Conservation (phyloP, 2,888 invertebrate species). For the Synanthedon vespiformis region DNA sequence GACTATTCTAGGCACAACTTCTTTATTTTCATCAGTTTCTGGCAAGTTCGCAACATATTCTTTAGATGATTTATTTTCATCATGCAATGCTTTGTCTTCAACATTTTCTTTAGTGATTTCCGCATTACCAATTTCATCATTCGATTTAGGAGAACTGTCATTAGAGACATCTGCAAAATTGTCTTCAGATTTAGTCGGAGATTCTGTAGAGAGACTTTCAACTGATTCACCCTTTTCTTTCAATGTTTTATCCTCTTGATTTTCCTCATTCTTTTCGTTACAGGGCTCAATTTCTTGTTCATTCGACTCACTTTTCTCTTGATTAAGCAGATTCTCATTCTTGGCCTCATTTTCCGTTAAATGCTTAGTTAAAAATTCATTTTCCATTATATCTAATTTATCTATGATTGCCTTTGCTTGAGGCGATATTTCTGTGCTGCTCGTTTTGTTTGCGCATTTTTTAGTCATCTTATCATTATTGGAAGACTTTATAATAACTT, state of each 20-base stretch:
- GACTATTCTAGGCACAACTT: neutral
- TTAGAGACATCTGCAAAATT: constrained; percentile 50
- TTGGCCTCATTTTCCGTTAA: constrained; percentile 32
- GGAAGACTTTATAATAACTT: constrained; percentile 46
- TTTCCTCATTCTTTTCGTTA: neutral
- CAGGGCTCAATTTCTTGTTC: neutral
- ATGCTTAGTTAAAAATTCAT: constrained; percentile 41
- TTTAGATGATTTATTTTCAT: neutral
- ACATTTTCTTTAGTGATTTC: neutral
- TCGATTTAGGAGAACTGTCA: constrained; percentile 37
- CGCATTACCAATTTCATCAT: constrained; percentile 1
- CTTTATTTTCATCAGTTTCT: neutral
- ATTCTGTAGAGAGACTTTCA: constrained; percentile 14
- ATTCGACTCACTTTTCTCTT: constrained; percentile 23
- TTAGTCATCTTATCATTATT: constrained; percentile 22
- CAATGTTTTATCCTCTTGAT: neutral
- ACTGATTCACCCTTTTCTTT: neutral
- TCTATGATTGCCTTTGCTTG: constrained; percentile 41
- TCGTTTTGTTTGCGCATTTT: constrained; percentile 14
- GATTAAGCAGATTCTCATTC: constrained; percentile 47
- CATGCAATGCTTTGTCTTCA: neutral
- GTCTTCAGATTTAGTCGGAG: constrained; percentile 47
- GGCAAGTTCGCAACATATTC: neutral
- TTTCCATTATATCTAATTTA: constrained; percentile 53
- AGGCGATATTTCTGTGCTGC: constrained; percentile 23